Evolutionary conservation across 1,140 invertebrate species (phyloP), one percentile per base, ranked within the genome.

Genomic region (Pentalonia nigronervosa): DNA sequence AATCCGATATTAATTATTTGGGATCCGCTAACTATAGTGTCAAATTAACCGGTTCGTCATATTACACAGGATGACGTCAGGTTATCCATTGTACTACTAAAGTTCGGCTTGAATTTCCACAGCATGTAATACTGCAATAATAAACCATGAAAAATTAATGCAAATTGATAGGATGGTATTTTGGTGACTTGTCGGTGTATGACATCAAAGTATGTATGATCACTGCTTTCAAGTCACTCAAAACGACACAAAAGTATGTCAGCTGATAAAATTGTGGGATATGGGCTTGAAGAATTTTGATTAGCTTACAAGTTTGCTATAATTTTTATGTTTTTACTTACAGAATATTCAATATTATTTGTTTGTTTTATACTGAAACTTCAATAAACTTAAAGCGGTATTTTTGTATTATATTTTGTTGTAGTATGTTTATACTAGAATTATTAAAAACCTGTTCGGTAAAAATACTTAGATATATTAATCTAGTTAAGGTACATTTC

Each of bases 1-100:
- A 88, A 88, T 88, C 47, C 23, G 86, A 88, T 88, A 88, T 50
- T 50, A 87, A 48, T 88, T 88, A 48, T 50, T 50, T n/a, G 7
- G n/a, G 20, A 21, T 20, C 25, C 1, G 47, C 25, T 88, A 88
- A 50, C 41, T 30, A 47, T 47, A 88, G 20, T 50, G 30, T 88
- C n/a, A 50, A 34, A 50, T 88, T 50, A 50, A 88, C 45, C 45
- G 48, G 86, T 50, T 88, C 47, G 25, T 88, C 86, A 34, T 88
- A 88, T 88, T 88, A 88, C 86, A 47, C 7, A 14, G 60, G n/a
- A 76, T 76, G 23, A 45, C 41, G 41, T 86, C 41, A 48, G 17
- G 7, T 86, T 47, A 86, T 76, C n/a, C 14, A 30, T n/a, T 86
- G 41, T 86, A 14, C 41, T 41, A 4, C 20, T 23, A 86, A 7